Conservation (phyloP, 2,113 vertebrate genomes). For the Caranx ignobilis region DNA sequence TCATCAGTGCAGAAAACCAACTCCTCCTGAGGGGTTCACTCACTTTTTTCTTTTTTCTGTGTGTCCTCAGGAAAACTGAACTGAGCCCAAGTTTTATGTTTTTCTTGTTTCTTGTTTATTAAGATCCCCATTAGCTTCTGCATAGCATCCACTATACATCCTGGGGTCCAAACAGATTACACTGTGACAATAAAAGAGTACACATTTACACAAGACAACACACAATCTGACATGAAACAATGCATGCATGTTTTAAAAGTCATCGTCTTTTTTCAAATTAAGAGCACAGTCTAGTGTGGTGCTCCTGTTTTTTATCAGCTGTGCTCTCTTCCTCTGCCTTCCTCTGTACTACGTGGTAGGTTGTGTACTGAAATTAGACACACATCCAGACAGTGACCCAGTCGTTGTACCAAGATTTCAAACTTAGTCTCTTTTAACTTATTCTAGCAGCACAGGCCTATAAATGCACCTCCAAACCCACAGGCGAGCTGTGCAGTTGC, state of each 20-base stretch:
- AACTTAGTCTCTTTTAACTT: constrained; percentile 29
- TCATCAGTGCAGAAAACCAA: too few species aligned
- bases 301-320: constrained; percentile 1
- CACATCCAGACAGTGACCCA: constrained; percentile 34
- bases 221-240: too few species aligned
- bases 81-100: too few species aligned
- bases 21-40: too few species aligned
- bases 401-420: constrained; percentile 20
- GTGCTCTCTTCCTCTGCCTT: constrained; percentile 13
- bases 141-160: too few species aligned
- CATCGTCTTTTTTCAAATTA: constrained; percentile 14
- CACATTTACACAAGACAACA: too few species aligned
- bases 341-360: constrained; percentile 6
- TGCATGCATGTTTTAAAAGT: not conserved
- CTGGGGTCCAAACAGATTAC: too few species aligned
- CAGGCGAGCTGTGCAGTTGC: not conserved
- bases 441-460: not conserved
- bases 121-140: too few species aligned
- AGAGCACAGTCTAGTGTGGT: not conserved
- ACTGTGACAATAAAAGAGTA: too few species aligned
- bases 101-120: too few species aligned
- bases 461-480: constrained; percentile 19
- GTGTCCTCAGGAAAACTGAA: too few species aligned
- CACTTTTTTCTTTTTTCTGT: too few species aligned
- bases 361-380: constrained; percentile 24